Evolutionary conservation across 1,140 invertebrate genomes (phyloP).

Genomic region (Aphelenchoides avenae): DNA sequence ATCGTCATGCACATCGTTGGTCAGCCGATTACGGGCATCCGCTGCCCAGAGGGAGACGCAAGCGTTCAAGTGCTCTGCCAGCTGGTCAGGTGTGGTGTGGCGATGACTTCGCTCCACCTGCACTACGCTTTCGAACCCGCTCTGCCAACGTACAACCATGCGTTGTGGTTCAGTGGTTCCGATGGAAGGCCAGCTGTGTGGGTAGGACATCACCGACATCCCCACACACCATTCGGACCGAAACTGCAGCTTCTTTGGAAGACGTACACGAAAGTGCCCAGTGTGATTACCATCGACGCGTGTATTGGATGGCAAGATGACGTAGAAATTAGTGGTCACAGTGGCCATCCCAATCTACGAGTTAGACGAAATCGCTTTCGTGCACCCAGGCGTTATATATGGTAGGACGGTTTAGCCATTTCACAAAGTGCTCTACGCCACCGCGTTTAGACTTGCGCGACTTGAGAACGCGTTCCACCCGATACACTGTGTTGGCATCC

Average conservation of each 20-base stretch:
- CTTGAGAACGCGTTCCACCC: too few species aligned
- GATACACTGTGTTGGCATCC: too few species aligned
- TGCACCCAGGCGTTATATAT: conserved; percentile 16
- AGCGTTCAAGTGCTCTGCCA: too few species aligned
- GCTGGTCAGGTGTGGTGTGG: too few species aligned
- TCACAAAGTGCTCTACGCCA: conserved; percentile 1
- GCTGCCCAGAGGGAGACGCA: too few species aligned
- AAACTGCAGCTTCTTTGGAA: conserved; percentile 5
- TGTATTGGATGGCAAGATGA: conserved; percentile 12
- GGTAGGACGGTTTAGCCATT: not conserved
- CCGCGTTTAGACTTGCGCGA: too few species aligned
- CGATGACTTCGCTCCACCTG: too few species aligned
- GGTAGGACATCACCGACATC: conserved; percentile 3
- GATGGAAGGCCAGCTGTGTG: conserved; percentile 5
- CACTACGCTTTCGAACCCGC: too few species aligned
- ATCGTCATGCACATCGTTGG: too few species aligned
- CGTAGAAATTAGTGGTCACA: too few species aligned
- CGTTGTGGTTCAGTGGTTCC: not conserved
- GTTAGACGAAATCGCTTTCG: not conserved
- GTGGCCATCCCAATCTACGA: too few species aligned
- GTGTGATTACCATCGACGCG: conserved; percentile 10
- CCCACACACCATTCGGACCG: conserved; percentile 9
- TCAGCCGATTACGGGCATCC: too few species aligned
- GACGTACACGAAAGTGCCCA: conserved; percentile 1
- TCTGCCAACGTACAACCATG: conserved; percentile 1